phyloP scores from a whole-genome alignment of 2,888 invertebrate genomes.

The Dastarcus helophoroides region DNA sequence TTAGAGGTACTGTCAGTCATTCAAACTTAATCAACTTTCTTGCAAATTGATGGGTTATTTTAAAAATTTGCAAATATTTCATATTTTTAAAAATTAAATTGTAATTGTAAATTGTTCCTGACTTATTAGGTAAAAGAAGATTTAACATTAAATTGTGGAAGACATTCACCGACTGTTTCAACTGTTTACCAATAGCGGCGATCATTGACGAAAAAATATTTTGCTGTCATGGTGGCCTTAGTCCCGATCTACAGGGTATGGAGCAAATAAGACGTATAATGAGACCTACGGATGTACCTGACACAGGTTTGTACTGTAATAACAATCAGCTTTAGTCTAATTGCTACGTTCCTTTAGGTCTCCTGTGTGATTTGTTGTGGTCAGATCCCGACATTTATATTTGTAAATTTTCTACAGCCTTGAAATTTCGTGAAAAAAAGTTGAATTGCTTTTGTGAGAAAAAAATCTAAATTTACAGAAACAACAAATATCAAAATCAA shows the following conservation, averaged over 20 bases:
- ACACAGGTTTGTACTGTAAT: slow-evolving; percentile 56
- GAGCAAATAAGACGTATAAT: slow-evolving; percentile 96
- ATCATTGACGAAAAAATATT: slow-evolving; percentile 99
- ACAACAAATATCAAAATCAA: too few relatives aligned
- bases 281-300: slow-evolving; percentile 97
- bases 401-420: too few relatives aligned
- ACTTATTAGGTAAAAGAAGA: slow-evolving; percentile 69
- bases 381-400: slow-evolving; percentile 96
- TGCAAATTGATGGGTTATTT: too few relatives aligned
- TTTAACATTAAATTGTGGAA: slow-evolving; percentile 99
- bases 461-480: too few relatives aligned
- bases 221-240: slow-evolving; percentile 91
- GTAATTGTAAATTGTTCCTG: too few relatives aligned
- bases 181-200: slow-evolving; percentile 97
- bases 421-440: too few relatives aligned
- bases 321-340: background rate
- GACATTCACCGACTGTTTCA: slow-evolving; percentile 99
- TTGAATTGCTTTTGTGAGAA: too few relatives aligned
- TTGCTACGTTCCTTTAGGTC: slow-evolving; percentile 43
- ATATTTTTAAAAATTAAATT: too few relatives aligned
- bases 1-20: too few relatives aligned
- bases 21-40: too few relatives aligned
- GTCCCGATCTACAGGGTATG: slow-evolving; percentile 94
- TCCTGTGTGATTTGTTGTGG: slow-evolving; percentile 95
- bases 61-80: too few relatives aligned